Base-by-base conservation (phyloP, 1,140 invertebrate genomes). In the Hylyphantes graminicola region DNA sequence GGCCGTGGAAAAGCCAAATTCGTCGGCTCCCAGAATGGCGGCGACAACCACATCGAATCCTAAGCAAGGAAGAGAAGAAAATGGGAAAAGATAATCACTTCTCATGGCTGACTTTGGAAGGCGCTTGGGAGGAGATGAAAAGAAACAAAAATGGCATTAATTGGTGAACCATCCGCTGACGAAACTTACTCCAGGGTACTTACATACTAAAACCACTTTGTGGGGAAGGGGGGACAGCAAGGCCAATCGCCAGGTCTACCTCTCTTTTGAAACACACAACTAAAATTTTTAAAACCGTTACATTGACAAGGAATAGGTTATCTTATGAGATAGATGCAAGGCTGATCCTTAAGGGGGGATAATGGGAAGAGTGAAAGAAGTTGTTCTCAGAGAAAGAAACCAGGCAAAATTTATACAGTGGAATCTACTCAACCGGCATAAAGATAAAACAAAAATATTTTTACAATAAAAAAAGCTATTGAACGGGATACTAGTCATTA, bases 1-100 rank as follows among this genome's bases (percentile, higher is more conserved):
- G 7, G 98, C 98, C 13, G 98, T 99, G 88, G 96, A 98, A 89
- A 99, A 97, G n/a, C 98, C 98, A 91, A 99, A 97, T 91, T 99
- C 98, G 91, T 99, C 98, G 12, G 98, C 98, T 64, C 98, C 98
- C 6, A 99, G 91, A 65, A 99, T 89, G 7, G 96, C 97, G 15
- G 96, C 98, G 51, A 99, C 95, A 73, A 99, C 93, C n/a, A 99
- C 95, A 91, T 99, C 98, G 89, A 97, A 96, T 53, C 97, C 94
- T 92, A 82, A 19, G 74, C 82, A 85, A 55, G 74, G 72, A 83
- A 72, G 72, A 57, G 65, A 83, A 68, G 68, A 72, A 77, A 85
- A 57, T 21, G 74, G 82, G 55, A 85, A 85, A 76, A 83, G 67
- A 83, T 65, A 74, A 74, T 83, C 68, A 83, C 72, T 83, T 83